phyloP scores from a whole-genome alignment of 2,113 vertebrate species.

The Varanus komodoensis region DNA sequence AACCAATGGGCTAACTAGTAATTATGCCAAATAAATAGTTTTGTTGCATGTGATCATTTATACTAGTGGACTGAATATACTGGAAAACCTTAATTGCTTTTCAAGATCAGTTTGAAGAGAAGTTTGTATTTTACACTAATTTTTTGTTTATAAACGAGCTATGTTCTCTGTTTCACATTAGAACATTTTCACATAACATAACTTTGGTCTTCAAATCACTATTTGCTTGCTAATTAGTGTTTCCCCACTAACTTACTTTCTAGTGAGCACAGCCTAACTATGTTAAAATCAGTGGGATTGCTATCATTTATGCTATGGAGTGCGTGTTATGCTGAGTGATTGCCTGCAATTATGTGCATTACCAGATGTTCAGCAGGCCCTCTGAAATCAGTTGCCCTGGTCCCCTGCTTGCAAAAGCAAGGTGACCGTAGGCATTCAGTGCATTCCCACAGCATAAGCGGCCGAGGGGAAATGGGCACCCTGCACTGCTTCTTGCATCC shows the following conservation, averaged over 20 bases:
- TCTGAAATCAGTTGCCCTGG: not conserved
- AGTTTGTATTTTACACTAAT: not conserved
- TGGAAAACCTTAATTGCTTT: constrained; percentile 68
- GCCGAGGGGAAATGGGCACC: not conserved
- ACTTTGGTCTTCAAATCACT: not conserved
- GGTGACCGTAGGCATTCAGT: not conserved
- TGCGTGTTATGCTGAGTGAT: not conserved
- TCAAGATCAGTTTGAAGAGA: constrained; percentile 22
- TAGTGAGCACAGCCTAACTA: not conserved
- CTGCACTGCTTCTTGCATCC: not conserved
- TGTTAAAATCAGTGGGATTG: not conserved
- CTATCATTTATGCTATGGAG: not conserved
- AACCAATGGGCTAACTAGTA: constrained; percentile 68
- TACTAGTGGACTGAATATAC: not conserved
- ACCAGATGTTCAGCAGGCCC: not conserved
- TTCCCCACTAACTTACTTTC: not conserved
- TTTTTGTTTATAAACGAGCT: not conserved
- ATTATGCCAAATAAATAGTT: constrained; percentile 74
- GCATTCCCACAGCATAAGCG: not conserved
- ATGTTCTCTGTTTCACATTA: not conserved
- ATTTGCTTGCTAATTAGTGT: not conserved
- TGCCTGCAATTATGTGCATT: not conserved
- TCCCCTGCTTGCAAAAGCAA: not conserved
- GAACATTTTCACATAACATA: not conserved
- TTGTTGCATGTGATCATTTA: constrained; percentile 54